Evolutionary conservation across 2,888 invertebrate species (phyloP), one percentile per base, ranked within the genome.

Genomic region (Sisyra terminalis): DNA sequence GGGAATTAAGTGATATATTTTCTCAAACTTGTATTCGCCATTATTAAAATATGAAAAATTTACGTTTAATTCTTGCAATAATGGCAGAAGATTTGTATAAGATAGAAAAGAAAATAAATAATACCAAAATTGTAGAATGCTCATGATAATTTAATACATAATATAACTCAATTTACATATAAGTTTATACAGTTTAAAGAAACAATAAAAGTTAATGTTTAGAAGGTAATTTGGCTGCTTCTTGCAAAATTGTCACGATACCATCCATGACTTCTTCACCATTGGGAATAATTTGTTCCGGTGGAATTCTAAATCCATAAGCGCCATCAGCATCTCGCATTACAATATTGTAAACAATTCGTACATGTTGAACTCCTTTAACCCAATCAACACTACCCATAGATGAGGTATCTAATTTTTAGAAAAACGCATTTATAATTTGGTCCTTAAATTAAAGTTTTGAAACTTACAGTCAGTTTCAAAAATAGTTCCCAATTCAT

Each of bases 321-420:
- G 52, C 44, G 0, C 77, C 72, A 24, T 24, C 24, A 0, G 54
- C 62, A 50, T 81, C 81, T 11, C 80, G 63, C 1, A 84, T 64
- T 51, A 78, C 75, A 46, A 75, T 73, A 0, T 75, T 74, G 44
- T 72, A 78, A 0, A 71, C 64, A 10, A 80, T 64, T 2, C 74
- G 74, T 1, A 73, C 69, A 16, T 72, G 70, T 35, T 67, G 69
- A 0, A 61, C 65, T 5, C 70, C 75, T 50, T 81, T 78, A 0
- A 71, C 79, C 78, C 82, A 87, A 55, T 88, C 86, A 41, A 72
- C 65, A 9, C 73, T 68, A 2, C 67, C 64, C 1, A 82, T 82
- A 3, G 74, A 70, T 1, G 76, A 71, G 1, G 67, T 61, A 54
- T 73, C 75, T 75, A 10, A 3, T 32, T 24, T n/a, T n/a, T n/a